A percentile compares a stretch with the other conserved stretches of the same genome.
Conservation (phyloP, 2,113 vertebrate genomes). For the Leuciscus idus region DNA sequence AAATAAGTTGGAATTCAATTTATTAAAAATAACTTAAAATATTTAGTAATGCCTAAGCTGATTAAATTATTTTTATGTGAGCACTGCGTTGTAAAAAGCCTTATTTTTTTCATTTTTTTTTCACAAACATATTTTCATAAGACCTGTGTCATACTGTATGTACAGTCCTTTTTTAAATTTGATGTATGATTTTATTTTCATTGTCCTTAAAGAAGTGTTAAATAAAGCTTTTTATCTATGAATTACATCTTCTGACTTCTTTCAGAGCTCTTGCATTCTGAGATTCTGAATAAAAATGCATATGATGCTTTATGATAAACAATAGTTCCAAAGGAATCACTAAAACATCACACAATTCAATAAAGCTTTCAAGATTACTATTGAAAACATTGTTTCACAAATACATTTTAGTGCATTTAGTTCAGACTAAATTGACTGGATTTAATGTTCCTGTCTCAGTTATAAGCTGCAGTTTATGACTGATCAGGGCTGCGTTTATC, state of each 20-base stretch:
- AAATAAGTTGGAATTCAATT: neutral
- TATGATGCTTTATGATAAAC: neutral
- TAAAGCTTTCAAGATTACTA: neutral
- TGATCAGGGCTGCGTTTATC: neutral
- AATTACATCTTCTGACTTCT: neutral
- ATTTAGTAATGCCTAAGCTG: neutral
- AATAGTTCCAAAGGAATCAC: neutral
- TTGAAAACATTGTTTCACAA: neutral
- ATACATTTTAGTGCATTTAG: no score
- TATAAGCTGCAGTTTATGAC: neutral
- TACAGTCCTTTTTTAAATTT: neutral
- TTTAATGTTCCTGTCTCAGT: neutral
- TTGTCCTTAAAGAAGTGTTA: neutral
- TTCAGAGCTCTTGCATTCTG: neutral
- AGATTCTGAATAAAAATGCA: neutral
- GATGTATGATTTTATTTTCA: neutral
- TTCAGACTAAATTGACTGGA: neutral
- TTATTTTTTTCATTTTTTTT: neutral
- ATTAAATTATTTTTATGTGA: neutral
- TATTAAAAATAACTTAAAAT: neutral
- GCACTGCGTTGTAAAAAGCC: neutral
- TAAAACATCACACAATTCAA: neutral
- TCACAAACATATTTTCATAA: neutral
- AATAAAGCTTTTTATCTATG: neutral
- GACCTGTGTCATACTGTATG: conserved; percentile 20